A percentile compares a stretch with the other conserved stretches of the same genome.
phyloP scores from a whole-genome alignment of 1,140 invertebrate genomes.

The Micrasema longulum region DNA sequence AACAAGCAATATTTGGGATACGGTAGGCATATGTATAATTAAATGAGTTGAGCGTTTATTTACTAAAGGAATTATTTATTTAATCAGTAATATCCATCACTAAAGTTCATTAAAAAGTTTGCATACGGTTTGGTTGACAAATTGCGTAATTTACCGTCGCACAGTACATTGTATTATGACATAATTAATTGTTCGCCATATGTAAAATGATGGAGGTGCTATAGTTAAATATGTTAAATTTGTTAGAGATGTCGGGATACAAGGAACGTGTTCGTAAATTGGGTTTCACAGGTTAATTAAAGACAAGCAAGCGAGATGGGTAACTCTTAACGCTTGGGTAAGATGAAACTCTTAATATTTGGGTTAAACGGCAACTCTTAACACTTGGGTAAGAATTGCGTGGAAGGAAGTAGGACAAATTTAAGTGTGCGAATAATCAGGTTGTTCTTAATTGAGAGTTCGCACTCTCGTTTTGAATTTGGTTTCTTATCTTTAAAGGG shows the following conservation, averaged over 20 bases:
- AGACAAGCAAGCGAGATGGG: conserved; percentile 8
- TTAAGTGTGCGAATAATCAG: conserved; percentile 20
- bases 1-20: too few relatives aligned
- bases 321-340: too few relatives aligned
- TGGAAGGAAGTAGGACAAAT: conserved; percentile 8
- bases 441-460: conserved; percentile 11
- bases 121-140: conserved; percentile 1
- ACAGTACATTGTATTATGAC: conserved; percentile 4
- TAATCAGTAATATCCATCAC: conserved; percentile 11
- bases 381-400: conserved; percentile 1
- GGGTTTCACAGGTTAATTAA: conserved; percentile 33
- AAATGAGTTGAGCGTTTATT: too few relatives aligned
- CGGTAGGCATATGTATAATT: too few relatives aligned
- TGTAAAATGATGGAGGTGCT: conserved; percentile 30
- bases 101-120: conserved; percentile 4
- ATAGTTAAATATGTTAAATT: conserved; percentile 14
- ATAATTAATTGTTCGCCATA: conserved; percentile 29
- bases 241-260: neutral
- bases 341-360: conserved; percentile 13
- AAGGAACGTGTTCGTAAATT: too few relatives aligned
- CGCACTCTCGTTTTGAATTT: neutral
- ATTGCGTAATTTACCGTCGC: conserved; percentile 15
- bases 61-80: too few relatives aligned
- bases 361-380: conserved; percentile 14
- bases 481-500: conserved; percentile 2